Conservation (phyloP, 2,113 vertebrate genomes). For the Gallinago paraguaiae region DNA sequence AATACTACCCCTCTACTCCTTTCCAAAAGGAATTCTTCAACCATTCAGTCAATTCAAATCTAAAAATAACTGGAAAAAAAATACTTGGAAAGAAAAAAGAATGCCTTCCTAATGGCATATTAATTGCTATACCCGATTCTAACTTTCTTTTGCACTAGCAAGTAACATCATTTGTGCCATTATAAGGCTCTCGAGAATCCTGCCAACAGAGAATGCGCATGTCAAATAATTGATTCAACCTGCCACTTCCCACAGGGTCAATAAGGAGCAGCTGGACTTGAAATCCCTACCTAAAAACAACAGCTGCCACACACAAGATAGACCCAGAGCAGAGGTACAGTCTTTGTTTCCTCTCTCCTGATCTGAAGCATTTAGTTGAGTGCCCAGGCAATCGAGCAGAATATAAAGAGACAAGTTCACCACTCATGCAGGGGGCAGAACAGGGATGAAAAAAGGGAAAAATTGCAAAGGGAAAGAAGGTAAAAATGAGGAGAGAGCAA, state of each 20-base stretch:
- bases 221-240: conserved; percentile 46
- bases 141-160: conserved; percentile 27
- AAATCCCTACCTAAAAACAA: conserved; percentile 49
- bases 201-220: conserved; percentile 15
- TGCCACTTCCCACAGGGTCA: conserved; percentile 39
- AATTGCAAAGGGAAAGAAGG: neutral
- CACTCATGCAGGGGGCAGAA: neutral
- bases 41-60: conserved; percentile 32
- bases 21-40: conserved; percentile 13
- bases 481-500: neutral
- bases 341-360: neutral
- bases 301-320: neutral
- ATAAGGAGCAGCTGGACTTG: conserved; percentile 44
- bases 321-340: neutral
- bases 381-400: neutral
- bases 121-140: conserved; percentile 36
- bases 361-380: neutral
- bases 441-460: neutral
- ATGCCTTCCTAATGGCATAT: conserved; percentile 48
- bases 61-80: conserved; percentile 36
- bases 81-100: conserved; percentile 18
- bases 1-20: neutral
- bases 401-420: neutral
- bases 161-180: conserved; percentile 36
- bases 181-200: neutral